Evolutionary conservation across 2,797 vertebrate genomes (phyloP).

Genomic region (Dendrocincla tyrannina): DNA sequence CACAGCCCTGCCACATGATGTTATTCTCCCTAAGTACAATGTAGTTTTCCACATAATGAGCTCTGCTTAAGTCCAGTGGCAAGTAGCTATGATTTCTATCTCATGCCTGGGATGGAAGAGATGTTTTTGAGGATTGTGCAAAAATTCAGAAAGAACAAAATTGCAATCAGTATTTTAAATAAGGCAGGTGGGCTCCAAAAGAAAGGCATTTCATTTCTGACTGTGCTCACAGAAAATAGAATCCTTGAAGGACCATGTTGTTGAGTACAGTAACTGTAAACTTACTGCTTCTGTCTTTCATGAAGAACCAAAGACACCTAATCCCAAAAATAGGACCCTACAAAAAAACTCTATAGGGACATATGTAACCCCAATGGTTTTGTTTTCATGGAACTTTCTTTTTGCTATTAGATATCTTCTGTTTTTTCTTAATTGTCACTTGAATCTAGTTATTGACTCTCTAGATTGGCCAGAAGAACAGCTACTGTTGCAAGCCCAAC

Average conservation of each 20-base stretch:
- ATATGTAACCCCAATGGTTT: neutral
- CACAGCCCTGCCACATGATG: conserved; percentile 41
- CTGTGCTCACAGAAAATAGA: neutral
- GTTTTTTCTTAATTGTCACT: neutral
- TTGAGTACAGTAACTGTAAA: neutral
- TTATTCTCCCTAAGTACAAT: conserved; percentile 53
- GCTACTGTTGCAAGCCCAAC: neutral
- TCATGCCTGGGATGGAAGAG: neutral
- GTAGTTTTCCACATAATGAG: conserved; percentile 32
- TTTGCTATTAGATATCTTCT: neutral
- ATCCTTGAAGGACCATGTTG: neutral
- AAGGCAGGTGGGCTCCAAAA: neutral
- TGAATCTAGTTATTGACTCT: neutral
- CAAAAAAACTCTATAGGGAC: neutral
- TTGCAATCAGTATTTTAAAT: neutral
- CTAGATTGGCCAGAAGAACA: neutral
- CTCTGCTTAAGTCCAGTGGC: neutral
- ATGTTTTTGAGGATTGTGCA: neutral
- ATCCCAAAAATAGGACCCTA: neutral
- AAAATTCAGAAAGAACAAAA: neutral
- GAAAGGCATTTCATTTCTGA: neutral
- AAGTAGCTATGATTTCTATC: neutral
- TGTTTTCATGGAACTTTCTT: neutral
- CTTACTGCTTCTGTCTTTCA: neutral
- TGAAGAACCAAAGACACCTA: neutral